Evolutionary conservation across 2,113 vertebrate genomes (phyloP).

Genomic region (Erythrolamprus reginae): DNA sequence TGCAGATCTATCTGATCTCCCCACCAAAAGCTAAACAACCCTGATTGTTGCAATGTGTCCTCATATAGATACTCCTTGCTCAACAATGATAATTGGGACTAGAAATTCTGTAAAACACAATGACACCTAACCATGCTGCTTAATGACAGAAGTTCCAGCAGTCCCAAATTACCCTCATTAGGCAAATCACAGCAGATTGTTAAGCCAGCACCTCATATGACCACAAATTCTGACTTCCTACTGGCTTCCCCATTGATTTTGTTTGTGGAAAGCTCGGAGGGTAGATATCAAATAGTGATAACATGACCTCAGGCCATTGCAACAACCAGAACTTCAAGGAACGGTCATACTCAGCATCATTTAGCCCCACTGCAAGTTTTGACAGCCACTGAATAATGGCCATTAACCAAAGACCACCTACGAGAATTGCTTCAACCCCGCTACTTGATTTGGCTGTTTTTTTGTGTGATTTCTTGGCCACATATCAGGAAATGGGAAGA

Average conservation of each 20-base stretch:
- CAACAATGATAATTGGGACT: not conserved
- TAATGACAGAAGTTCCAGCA: not conserved
- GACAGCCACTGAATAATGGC: not conserved
- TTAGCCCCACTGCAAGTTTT: not conserved
- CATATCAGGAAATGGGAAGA: not conserved
- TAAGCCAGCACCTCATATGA: not conserved
- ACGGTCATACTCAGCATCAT: not conserved
- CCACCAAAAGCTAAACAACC: not conserved
- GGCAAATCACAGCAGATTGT: not conserved
- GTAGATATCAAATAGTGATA: not conserved
- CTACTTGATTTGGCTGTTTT: not conserved
- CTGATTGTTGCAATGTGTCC: not conserved
- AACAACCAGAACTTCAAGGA: not conserved
- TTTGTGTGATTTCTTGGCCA: not conserved
- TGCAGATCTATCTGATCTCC: not conserved
- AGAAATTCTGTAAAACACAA: not conserved
- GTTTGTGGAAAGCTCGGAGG: not conserved
- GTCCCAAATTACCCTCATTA: not conserved
- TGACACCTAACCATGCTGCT: not conserved
- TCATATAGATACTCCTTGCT: not conserved
- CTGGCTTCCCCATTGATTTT: not conserved
- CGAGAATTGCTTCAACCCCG: not conserved
- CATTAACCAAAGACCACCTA: not conserved
- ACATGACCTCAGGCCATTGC: not conserved
- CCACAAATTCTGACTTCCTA: not conserved